These are phyloP conservation scores for Uloborus diversus DNA, from an alignment of 1,140 invertebrate species.

Conservation along the genomic window DNA sequence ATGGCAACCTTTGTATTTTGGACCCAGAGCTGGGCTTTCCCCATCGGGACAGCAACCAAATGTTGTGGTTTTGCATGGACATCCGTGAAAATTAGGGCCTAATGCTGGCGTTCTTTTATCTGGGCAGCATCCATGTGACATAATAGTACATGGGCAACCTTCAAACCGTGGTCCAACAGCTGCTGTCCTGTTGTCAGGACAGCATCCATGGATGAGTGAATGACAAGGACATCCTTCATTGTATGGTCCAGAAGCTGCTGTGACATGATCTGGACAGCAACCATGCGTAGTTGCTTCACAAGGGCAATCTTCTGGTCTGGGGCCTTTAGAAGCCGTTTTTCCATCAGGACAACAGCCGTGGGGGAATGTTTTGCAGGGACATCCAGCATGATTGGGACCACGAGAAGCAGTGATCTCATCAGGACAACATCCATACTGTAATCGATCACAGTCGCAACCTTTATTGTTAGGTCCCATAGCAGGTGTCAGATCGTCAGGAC, in stretches of 20 bases:
- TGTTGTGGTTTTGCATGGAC: slow-evolving; percentile 76
- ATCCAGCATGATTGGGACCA: slow-evolving; percentile 8
- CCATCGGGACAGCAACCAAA: slow-evolving; percentile 87
- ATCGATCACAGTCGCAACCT: slow-evolving; percentile 66
- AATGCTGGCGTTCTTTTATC: slow-evolving; percentile 76
- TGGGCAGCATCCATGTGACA: slow-evolving; percentile 82
- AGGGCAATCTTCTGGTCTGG: slow-evolving; percentile 35
- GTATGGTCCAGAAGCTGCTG: slow-evolving; percentile 80
- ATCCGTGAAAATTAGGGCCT: slow-evolving; percentile 75
- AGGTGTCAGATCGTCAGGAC: slow-evolving; percentile 84
- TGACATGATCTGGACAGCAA: slow-evolving; percentile 90
- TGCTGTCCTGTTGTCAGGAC: slow-evolving; percentile 84
- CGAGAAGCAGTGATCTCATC: slow-evolving; percentile 80
- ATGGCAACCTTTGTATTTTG: slow-evolving; percentile 75
- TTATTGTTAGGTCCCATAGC: slow-evolving; percentile 74
- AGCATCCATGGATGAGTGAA: slow-evolving; percentile 75
- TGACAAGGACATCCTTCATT: slow-evolving; percentile 70
- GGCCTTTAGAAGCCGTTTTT: slow-evolving; percentile 67
- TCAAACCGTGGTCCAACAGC: slow-evolving; percentile 69
- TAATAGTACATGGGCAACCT: slow-evolving; percentile 60
- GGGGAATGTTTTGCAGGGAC: slow-evolving; percentile 59
- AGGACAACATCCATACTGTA: slow-evolving; percentile 87
- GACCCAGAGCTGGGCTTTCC: slow-evolving; percentile 79
- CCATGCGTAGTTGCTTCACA: slow-evolving; percentile 59
- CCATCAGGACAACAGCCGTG: slow-evolving; percentile 83